phyloP scores from a whole-genome alignment of 2,888 invertebrate genomes.

The Pelosia muscerda region DNA sequence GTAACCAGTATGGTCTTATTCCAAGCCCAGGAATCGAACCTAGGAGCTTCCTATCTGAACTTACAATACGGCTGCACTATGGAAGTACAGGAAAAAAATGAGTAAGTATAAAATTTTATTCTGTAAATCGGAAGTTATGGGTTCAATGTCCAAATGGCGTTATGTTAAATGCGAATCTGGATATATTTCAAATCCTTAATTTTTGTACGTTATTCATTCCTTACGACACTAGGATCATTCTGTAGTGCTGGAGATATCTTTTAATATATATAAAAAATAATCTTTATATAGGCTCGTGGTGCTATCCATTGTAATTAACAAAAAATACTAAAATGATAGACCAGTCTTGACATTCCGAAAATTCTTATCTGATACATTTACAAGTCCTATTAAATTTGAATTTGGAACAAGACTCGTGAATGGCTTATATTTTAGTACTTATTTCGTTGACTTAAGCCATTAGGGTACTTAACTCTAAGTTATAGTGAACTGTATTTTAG shows the following conservation, averaged over 20 bases:
- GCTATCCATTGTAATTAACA: too few species aligned
- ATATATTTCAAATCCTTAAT: too few species aligned
- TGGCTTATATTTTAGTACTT: too few species aligned
- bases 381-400: neutral
- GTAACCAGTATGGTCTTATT: too few species aligned
- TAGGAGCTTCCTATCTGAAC: neutral
- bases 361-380: neutral
- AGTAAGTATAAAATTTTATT: neutral
- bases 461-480: neutral
- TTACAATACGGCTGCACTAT: neutral
- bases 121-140: neutral
- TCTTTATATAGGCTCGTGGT: too few species aligned
- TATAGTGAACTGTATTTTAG: neutral
- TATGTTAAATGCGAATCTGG: too few species aligned
- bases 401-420: neutral
- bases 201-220: too few species aligned
- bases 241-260: too few species aligned
- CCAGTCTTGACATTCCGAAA: neutral
- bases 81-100: too few species aligned
- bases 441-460: neutral
- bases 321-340: neutral
- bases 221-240: too few species aligned
- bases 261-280: too few species aligned
- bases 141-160: neutral
- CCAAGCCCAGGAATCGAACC: neutral